Percentiles rank a stretch among this genome's conserved stretches.
These are phyloP conservation scores for Ellobius talpinus DNA, from an alignment of 2,113 vertebrate genomes.

Conservation along the genomic window DNA sequence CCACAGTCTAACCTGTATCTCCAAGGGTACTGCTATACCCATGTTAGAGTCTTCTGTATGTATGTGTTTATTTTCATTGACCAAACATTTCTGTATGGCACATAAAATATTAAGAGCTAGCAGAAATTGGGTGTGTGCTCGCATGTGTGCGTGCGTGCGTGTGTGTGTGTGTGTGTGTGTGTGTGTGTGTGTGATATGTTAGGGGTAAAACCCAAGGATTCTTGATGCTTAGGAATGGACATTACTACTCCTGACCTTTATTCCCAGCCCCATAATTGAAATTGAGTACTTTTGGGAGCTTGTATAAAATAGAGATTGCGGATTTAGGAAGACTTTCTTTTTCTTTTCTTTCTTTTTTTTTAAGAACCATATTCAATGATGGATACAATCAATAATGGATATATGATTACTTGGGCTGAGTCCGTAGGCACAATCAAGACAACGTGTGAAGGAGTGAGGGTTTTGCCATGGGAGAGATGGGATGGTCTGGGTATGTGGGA, in stretches of 20 bases:
- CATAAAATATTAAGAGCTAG: constrained; percentile 2
- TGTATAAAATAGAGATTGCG: neutral
- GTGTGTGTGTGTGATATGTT: neutral
- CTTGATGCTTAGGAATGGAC: neutral
- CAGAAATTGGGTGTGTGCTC: neutral
- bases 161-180: neutral
- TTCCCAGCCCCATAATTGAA: neutral
- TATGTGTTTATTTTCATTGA: neutral
- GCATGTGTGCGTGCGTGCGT: neutral
- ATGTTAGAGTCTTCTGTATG: neutral
- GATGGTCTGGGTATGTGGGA: neutral
- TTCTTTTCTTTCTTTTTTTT: too few species aligned
- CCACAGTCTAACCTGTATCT: neutral
- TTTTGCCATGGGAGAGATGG: neutral
- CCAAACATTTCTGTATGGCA: neutral
- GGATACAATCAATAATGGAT: neutral
- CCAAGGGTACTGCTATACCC: neutral
- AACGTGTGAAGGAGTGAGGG: neutral
- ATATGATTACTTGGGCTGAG: neutral
- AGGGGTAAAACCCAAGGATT: too few species aligned
- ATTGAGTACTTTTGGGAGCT: neutral
- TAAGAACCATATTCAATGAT: neutral
- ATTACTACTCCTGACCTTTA: neutral
- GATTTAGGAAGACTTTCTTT: neutral
- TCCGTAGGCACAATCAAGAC: neutral